phyloP scores from a whole-genome alignment of 2,113 vertebrate species.

The Coreoperca whiteheadi region DNA sequence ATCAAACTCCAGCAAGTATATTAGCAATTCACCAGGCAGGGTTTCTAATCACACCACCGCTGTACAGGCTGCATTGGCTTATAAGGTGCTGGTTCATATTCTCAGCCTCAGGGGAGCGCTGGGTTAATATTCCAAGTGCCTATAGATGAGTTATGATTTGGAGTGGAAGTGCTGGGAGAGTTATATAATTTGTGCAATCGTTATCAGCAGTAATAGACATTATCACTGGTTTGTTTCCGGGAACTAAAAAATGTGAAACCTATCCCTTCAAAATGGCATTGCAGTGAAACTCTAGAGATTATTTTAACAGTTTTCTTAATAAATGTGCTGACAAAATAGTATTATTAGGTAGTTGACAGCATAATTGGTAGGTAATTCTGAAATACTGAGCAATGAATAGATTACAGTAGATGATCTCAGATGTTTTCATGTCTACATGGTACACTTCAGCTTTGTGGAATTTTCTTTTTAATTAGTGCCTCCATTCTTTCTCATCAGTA shows the following conservation, averaged over 20 bases:
- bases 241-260: slow-evolving; percentile 24
- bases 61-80: slow-evolving; percentile 41
- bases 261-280: slow-evolving; percentile 22
- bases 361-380: slow-evolving; percentile 50
- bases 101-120: slow-evolving; percentile 50
- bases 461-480: slow-evolving; percentile 52
- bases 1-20: slow-evolving; percentile 60
- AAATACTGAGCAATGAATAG: slow-evolving; percentile 42
- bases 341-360: slow-evolving; percentile 38
- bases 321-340: slow-evolving; percentile 44
- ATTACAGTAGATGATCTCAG: slow-evolving; percentile 32
- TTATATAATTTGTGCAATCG: slow-evolving; percentile 43
- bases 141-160: slow-evolving; percentile 61
- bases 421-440: slow-evolving; percentile 37
- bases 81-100: slow-evolving; percentile 57
- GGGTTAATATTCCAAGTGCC: slow-evolving; percentile 65
- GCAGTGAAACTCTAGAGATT: slow-evolving; percentile 23
- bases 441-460: slow-evolving; percentile 15
- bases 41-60: slow-evolving; percentile 66
- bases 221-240: slow-evolving; percentile 58
- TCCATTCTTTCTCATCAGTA: slow-evolving; percentile 25
- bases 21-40: slow-evolving; percentile 57
- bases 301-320: slow-evolving; percentile 40
- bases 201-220: slow-evolving; percentile 55
- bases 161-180: slow-evolving; percentile 40